Evolutionary conservation across 2,797 vertebrate species (phyloP).

Genomic region (Sternarchorhynchus goeldii): DNA sequence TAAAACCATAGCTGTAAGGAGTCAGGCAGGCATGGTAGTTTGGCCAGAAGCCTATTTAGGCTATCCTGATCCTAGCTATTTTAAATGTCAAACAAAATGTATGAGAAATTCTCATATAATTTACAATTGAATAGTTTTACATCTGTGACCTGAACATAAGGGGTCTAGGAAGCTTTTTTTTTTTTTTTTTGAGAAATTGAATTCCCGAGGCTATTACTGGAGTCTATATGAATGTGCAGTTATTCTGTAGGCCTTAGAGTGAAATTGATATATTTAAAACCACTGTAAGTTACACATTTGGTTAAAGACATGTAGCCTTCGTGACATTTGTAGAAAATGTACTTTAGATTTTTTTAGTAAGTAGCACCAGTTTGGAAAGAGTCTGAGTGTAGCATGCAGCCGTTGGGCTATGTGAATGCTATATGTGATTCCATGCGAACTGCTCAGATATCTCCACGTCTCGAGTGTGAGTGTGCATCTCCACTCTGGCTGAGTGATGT

Average conservation of each 20-base stretch:
- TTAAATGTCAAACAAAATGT: conserved; percentile 15
- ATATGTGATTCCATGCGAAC: neutral
- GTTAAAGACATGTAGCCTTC: conserved; percentile 5
- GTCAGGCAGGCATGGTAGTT: conserved; percentile 6
- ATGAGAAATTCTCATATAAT: conserved; percentile 20
- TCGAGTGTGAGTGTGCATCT: conserved; percentile 33
- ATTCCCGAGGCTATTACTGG: neutral
- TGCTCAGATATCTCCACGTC: conserved; percentile 31
- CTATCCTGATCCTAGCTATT: conserved; percentile 7
- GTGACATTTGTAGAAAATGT: conserved; percentile 22
- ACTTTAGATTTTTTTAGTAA: conserved; percentile 16
- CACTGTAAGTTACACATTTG: neutral
- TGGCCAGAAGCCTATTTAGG: conserved; percentile 5
- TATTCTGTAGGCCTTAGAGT: neutral
- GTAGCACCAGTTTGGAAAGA: conserved; percentile 6
- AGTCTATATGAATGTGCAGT: conserved; percentile 2
- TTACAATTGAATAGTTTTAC: neutral
- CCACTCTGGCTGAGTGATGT: conserved; percentile 52
- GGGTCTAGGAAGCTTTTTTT: neutral
- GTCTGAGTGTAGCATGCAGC: neutral
- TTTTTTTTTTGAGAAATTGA: neutral
- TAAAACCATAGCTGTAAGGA: neutral
- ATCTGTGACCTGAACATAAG: conserved; percentile 10
- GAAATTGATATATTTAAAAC: neutral
- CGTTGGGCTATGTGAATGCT: neutral